A percentile compares a stretch with the other conserved stretches of the same genome.
Conservation (phyloP, 2,888 invertebrate genomes). For the Argyra leucocephala region DNA sequence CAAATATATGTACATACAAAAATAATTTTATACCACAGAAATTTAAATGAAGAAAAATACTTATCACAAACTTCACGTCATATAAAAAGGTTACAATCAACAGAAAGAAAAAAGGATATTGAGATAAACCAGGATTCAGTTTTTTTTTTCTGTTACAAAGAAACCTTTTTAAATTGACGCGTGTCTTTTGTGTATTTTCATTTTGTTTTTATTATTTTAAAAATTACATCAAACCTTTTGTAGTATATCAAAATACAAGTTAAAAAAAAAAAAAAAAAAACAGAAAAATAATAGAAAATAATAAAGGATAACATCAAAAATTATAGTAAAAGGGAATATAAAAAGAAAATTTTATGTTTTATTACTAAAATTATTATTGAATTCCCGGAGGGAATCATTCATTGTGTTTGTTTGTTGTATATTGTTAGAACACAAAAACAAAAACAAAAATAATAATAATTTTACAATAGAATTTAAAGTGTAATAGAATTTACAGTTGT, state of each 20-base stretch:
- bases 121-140: background rate
- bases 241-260: background rate
- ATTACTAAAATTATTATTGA: background rate
- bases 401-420: no score
- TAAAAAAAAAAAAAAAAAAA: no score
- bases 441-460: background rate
- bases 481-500: background rate
- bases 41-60: no score
- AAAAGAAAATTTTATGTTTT: background rate
- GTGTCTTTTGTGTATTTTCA: background rate
- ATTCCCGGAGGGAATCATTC: background rate
- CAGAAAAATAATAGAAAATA: no score
- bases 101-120: background rate
- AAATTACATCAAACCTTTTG: background rate
- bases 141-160: background rate
- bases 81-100: no score
- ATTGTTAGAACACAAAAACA: no score
- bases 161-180: background rate
- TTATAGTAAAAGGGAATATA: background rate
- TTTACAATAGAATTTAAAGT: constrained; percentile 3
- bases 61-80: no score
- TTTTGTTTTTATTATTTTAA: background rate
- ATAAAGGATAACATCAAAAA: constrained; percentile 1
- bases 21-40: no score
- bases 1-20: no score